Evolutionary conservation across 2,888 invertebrate species (phyloP).

Genomic region (Reticulitermes lucifugus): DNA sequence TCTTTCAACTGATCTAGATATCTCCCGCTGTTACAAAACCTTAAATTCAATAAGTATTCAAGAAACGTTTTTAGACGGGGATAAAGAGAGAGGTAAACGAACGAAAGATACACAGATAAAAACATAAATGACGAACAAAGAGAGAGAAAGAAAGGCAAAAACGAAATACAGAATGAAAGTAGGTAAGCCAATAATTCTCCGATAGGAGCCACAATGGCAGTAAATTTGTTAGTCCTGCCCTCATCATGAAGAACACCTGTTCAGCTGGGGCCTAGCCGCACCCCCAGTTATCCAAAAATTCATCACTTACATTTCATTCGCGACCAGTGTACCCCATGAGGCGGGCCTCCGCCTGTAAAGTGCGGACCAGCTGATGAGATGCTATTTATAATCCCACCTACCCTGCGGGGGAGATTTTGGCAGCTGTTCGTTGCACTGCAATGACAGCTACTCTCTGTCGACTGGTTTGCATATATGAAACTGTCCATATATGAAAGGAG

Average conservation of each 20-base stretch:
- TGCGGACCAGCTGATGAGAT: neutral
- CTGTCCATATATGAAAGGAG: neutral
- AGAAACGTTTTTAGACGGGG: no score
- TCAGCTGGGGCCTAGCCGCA: neutral
- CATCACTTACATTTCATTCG: neutral
- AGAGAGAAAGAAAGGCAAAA: neutral
- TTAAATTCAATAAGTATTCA: no score
- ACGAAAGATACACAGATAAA: no score
- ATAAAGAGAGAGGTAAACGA: no score
- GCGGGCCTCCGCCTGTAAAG: neutral
- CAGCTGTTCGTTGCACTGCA: neutral
- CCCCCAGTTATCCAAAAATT: neutral
- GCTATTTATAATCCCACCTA: constrained; percentile 4
- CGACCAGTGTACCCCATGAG: neutral
- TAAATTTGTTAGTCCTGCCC: no score
- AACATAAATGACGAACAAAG: neutral
- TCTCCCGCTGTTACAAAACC: no score
- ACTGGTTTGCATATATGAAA: neutral
- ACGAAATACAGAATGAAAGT: neutral
- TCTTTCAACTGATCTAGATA: no score
- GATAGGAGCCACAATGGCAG: no score
- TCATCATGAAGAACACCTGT: no score
- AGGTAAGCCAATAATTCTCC: neutral
- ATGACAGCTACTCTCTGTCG: neutral
- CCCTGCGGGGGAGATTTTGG: neutral